A percentile compares a stretch with the other conserved stretches of the same genome.
phyloP scores from a whole-genome alignment of 2,113 vertebrate genomes.

The Atrichornis clamosus region DNA sequence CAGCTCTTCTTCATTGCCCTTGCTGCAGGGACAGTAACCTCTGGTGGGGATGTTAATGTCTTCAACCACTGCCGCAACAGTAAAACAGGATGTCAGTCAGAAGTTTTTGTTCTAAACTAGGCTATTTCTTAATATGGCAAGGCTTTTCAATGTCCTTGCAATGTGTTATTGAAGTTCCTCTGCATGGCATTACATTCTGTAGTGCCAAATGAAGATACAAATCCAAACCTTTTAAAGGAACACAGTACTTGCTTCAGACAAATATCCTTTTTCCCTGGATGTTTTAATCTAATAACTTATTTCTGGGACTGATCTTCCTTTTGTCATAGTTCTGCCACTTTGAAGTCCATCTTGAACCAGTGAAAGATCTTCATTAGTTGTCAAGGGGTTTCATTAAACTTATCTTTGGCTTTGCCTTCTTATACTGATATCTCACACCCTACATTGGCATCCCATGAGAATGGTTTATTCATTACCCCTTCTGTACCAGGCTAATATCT shows the following conservation, averaged over 20 bases:
- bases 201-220: neutral
- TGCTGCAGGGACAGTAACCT: slow-evolving; percentile 16
- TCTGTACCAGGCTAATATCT: neutral
- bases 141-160: neutral
- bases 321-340: neutral
- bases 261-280: neutral
- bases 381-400: neutral
- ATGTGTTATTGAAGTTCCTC: neutral
- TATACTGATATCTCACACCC: neutral
- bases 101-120: neutral
- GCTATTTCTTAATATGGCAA: neutral
- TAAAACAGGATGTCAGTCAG: neutral
- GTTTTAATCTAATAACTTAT: neutral
- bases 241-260: neutral
- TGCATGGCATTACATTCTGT: neutral
- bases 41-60: neutral
- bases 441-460: neutral
- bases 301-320: neutral
- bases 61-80: neutral
- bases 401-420: neutral
- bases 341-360: slow-evolving; percentile 15
- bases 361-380: neutral
- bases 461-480: neutral
- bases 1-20: neutral
- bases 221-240: neutral